These are phyloP conservation scores for Acanthaster planci DNA, from an alignment of 35 echinoderm and acorn worm genomes.

Conservation along the genomic window DNA sequence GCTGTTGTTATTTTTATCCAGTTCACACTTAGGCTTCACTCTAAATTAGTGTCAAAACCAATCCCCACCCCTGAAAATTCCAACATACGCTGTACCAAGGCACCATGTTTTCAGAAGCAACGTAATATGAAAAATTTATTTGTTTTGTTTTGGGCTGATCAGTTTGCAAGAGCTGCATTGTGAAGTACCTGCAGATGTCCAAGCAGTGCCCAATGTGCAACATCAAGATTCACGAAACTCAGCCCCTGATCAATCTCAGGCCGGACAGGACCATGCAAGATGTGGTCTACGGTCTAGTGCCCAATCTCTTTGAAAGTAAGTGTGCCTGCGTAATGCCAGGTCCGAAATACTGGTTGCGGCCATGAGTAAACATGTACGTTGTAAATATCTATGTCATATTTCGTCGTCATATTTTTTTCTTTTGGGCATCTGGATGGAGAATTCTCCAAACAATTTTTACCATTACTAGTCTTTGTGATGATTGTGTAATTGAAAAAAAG, in stretches of 20 bases:
- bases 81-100: not conserved
- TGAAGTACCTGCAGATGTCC: constrained; percentile 97
- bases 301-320: constrained; percentile 87
- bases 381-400: too few relatives aligned
- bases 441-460: too few relatives aligned
- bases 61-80: not conserved
- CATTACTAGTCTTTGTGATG: too few relatives aligned
- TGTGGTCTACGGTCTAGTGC: constrained; percentile 87
- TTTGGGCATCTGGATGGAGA: too few relatives aligned
- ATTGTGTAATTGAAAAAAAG: too few relatives aligned
- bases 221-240: constrained; percentile 97
- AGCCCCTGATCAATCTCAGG: constrained; percentile 87
- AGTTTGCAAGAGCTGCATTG: constrained; percentile 99
- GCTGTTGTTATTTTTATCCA: too few relatives aligned
- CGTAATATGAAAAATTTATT: not conserved
- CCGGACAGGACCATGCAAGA: constrained; percentile 98
- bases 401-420: too few relatives aligned
- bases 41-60: not conserved
- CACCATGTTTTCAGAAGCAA: not conserved
- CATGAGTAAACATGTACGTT: too few relatives aligned
- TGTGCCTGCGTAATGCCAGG: too few relatives aligned
- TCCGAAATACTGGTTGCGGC: too few relatives aligned
- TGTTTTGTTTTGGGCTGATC: not conserved
- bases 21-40: too few relatives aligned
- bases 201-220: constrained; percentile 99